A percentile compares a stretch with the other conserved stretches of the same genome.
Conservation (phyloP, 2,888 invertebrate genomes). For the Orthosia cruda region DNA sequence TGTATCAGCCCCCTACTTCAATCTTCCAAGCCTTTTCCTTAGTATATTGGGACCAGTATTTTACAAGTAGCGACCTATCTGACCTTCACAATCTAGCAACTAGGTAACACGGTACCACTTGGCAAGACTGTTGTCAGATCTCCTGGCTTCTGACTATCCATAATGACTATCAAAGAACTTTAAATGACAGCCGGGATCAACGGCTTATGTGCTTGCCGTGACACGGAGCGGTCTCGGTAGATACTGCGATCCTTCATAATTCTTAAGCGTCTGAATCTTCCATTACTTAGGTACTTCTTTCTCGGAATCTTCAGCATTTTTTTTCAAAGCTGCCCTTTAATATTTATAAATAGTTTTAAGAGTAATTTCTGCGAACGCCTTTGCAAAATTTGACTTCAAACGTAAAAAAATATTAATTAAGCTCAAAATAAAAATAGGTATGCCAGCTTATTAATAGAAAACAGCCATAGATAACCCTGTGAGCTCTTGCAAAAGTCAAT, state of each 20-base stretch:
- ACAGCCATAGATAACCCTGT: background rate
- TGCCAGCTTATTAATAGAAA: background rate
- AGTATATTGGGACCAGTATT: no score
- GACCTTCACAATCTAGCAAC: no score
- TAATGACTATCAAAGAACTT: no score
- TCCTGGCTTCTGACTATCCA: no score
- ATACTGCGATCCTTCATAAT: background rate
- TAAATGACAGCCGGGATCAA: no score
- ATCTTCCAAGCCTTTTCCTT: no score
- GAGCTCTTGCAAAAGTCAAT: background rate
- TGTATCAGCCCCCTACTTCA: background rate
- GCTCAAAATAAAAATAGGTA: background rate
- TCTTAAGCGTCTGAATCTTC: slow-evolving; percentile 12
- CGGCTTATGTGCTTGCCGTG: no score
- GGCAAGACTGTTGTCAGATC: no score
- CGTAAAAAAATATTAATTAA: background rate
- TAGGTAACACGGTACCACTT: no score
- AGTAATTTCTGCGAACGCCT: slow-evolving; percentile 4
- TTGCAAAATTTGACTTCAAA: background rate
- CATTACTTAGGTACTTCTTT: no score
- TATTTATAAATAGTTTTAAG: slow-evolving; percentile 45
- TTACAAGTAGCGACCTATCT: no score
- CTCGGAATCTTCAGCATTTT: slow-evolving; percentile 3
- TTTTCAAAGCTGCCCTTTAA: slow-evolving; percentile 5
- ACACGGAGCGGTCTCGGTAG: no score